A percentile compares a stretch with the other conserved stretches of the same genome.
phyloP scores from a whole-genome alignment of 2,797 vertebrate genomes.

The Enteromius radiatus region DNA sequence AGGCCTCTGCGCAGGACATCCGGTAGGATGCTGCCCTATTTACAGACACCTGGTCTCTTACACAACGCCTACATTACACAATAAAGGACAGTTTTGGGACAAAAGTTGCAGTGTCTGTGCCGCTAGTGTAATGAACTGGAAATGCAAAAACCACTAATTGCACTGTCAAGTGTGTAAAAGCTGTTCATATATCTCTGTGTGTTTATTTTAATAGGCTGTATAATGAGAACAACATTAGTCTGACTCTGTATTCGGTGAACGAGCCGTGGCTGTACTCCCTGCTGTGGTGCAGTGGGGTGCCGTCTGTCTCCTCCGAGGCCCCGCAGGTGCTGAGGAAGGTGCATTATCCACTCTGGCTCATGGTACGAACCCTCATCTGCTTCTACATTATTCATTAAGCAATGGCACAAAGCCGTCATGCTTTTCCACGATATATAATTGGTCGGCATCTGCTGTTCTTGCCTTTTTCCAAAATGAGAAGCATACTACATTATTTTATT shows the following conservation, averaged over 20 bases:
- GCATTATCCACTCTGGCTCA: conserved; percentile 90
- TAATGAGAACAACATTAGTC: conserved; percentile 78
- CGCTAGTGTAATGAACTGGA: not conserved
- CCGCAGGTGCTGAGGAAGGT: conserved; percentile 87
- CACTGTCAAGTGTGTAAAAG: not conserved
- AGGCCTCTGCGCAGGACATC: conserved; percentile 83
- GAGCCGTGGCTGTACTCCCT: conserved; percentile 94
- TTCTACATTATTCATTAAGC: not conserved
- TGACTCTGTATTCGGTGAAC: conserved; percentile 90
- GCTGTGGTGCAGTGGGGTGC: conserved; percentile 92
- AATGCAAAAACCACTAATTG: conserved; percentile 15
- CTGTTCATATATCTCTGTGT: not conserved
- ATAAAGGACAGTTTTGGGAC: not conserved
- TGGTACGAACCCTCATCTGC: conserved; percentile 81
- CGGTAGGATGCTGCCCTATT: conserved; percentile 71
- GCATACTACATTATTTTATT: not conserved
- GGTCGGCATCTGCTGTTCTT: conserved; percentile 3
- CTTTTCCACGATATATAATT: not conserved
- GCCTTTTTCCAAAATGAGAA: conserved; percentile 9
- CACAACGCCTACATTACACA: not conserved
- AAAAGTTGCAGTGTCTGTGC: not conserved
- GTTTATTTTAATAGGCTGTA: conserved; percentile 79
- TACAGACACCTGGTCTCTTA: conserved; percentile 5
- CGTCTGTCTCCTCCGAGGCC: conserved; percentile 89
- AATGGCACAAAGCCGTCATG: not conserved